Base-by-base conservation (phyloP, 2,797 vertebrate genomes). In the Mus caroli region DNA sequence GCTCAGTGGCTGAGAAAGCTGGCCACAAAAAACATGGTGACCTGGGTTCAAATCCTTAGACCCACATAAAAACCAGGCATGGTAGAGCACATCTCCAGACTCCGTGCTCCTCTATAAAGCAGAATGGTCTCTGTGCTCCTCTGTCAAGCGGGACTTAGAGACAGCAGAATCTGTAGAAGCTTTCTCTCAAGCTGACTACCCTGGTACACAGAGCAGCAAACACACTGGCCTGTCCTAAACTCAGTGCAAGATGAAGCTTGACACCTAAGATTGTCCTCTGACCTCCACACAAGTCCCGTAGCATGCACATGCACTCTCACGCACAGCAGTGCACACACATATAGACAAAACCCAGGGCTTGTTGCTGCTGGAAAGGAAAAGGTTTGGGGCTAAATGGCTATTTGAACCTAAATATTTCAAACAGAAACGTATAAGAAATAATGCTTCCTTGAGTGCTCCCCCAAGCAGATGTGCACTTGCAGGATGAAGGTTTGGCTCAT, bases 401-500 rank as follows among this genome's bases (percentile, higher is more conserved):
- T 37, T 90, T 67, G 52, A 84, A 85, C 90, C 64, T 69, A 71
- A 89, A 24, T 78, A 31, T 67, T 87, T 96, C 80, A 88, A 11
- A 88, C 93, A 83, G 43, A 93, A 93, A 28, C 58, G 28, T 90
- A 58, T 58, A 73, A 40, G 82, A 94, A 69, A 87, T 37, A 64
- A 78, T 82, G n/a, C 69, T 96, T 94, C 94, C 96, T 82, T 85
- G 19, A 88, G 37, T 64, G 60, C 64, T 91, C 50, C 71, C 93
- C 71, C 67, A 43, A 60, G 37, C 37, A 60, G 37, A 10, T 83
- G 56, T 28, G 26, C 14, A 19, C 56, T 43, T 17, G 2, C 56
- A 31, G 56, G 37, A 60, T 43, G 56, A 43, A 43, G 24, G 24
- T 31, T 60, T 31, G 56, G 37, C 37, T 17, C 80, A 62, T 28